phyloP scores from a whole-genome alignment of 1,140 invertebrate genomes.

The Halesus radiatus region DNA sequence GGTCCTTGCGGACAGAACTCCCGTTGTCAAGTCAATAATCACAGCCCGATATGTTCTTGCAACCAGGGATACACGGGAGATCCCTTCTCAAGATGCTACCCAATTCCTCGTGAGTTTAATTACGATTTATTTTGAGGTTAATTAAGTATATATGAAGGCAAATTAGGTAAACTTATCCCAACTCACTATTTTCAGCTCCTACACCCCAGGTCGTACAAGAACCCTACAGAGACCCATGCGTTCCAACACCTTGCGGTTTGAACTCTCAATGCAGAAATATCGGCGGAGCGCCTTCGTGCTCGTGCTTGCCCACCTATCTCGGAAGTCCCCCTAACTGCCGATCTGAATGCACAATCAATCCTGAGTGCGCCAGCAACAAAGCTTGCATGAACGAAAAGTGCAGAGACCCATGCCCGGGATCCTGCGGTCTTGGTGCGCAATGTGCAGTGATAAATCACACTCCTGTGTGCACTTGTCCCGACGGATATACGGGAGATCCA shows the following conservation, averaged over 20 bases:
- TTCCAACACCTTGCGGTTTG: constrained; percentile 81
- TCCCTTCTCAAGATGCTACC: constrained; percentile 77
- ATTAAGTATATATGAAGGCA: not conserved
- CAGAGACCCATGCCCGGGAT: constrained; percentile 79
- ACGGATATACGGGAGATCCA: constrained; percentile 67
- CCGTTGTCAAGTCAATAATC: constrained; percentile 83
- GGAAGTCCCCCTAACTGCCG: constrained; percentile 81
- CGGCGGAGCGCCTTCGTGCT: constrained; percentile 76
- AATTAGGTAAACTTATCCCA: not conserved
- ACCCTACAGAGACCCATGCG: constrained; percentile 75
- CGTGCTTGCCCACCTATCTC: constrained; percentile 75
- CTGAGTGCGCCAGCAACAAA: constrained; percentile 78
- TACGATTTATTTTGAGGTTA: no score
- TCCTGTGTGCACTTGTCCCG: constrained; percentile 79
- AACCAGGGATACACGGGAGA: constrained; percentile 76
- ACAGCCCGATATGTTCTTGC: constrained; percentile 81
- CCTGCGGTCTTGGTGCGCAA: constrained; percentile 76
- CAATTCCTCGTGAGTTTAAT: constrained; percentile 59
- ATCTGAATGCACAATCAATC: constrained; percentile 83
- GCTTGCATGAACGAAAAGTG: constrained; percentile 82
- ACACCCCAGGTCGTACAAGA: constrained; percentile 61
- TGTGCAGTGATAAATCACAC: constrained; percentile 83
- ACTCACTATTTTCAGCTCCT: constrained; percentile 60
- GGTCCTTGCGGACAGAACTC: constrained; percentile 83
- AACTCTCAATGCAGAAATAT: constrained; percentile 79